A percentile compares a stretch with the other conserved stretches of the same genome.
These are phyloP conservation scores for Cheracebus regulus DNA, from an alignment of 2,797 vertebrate genomes.

Conservation along the genomic window DNA sequence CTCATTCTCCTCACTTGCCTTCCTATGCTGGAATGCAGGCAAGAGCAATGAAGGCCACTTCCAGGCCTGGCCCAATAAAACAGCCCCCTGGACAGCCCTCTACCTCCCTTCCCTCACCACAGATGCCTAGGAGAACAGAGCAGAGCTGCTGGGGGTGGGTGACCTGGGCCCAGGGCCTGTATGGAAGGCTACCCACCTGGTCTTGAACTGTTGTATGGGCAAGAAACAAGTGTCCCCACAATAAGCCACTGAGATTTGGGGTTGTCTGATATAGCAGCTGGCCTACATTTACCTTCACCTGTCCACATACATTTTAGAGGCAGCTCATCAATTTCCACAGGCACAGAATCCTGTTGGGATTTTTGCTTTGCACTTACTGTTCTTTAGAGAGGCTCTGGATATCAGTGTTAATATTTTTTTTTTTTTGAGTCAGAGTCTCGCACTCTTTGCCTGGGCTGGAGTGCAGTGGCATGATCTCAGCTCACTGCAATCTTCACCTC, in stretches of 20 bases:
- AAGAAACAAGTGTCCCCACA: not conserved
- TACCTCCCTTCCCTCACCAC: too few species aligned
- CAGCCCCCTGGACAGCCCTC: not conserved
- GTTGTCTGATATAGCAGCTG: not conserved
- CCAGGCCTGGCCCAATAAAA: not conserved
- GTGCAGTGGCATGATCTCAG: too few species aligned
- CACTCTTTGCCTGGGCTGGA: too few species aligned
- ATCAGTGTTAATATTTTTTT: too few species aligned
- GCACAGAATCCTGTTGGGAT: not conserved
- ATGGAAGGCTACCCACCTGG: not conserved
- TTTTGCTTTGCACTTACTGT: not conserved
- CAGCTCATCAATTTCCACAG: not conserved
- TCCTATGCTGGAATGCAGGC: not conserved
- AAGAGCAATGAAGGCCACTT: not conserved
- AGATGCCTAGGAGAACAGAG: not conserved
- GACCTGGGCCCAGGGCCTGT: not conserved
- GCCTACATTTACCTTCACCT: fast-evolving
- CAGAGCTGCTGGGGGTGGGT: not conserved
- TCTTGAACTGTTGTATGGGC: not conserved
- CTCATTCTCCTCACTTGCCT: not conserved
- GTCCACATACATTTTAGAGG: not conserved
- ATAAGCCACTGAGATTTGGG: not conserved
- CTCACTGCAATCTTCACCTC: too few species aligned
- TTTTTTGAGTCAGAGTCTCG: too few species aligned
- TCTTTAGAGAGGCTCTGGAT: not conserved